Percentiles rank a stretch among this genome's conserved stretches.
Evolutionary conservation across 37 sponge, comb jelly and placozoan species (phyloP).

Genomic region (Eunapius fragilis): DNA sequence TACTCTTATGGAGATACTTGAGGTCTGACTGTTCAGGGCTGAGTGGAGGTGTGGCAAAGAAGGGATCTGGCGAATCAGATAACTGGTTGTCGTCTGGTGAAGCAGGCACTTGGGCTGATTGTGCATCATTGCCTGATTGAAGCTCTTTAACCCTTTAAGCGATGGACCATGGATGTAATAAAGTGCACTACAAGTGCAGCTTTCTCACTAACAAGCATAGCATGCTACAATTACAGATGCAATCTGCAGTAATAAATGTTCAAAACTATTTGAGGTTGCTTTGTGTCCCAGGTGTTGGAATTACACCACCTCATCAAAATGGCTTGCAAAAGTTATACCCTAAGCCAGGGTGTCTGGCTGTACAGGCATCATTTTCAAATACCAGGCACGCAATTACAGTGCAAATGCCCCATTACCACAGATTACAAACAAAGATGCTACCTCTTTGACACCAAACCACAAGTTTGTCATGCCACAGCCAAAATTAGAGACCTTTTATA

Average conservation of each 20-base stretch:
- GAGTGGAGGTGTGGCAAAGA: not conserved
- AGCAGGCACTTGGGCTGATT: not conserved
- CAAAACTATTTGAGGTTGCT: not conserved
- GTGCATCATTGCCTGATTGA: not conserved
- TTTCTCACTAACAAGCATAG: not conserved
- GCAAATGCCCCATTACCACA: not conserved
- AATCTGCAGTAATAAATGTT: not conserved
- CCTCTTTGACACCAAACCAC: not conserved
- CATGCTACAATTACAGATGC: no score
- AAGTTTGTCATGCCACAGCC: not conserved
- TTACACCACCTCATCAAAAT: not conserved
- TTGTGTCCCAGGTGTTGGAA: not conserved
- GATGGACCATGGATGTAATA: not conserved
- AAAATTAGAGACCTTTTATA: not conserved
- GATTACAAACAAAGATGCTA: not conserved
- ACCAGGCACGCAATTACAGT: no score
- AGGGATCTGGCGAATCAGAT: not conserved
- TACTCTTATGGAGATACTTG: slow-evolving; percentile 44
- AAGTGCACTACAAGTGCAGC: not conserved
- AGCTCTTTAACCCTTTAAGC: slow-evolving; percentile 35
- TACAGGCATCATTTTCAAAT: no score
- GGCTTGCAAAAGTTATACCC: not conserved
- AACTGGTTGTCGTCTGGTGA: not conserved
- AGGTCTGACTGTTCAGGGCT: slow-evolving; percentile 32
- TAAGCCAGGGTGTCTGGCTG: not conserved